Conservation (phyloP, 2,888 invertebrate genomes). For the Heterodera filipjevi region DNA sequence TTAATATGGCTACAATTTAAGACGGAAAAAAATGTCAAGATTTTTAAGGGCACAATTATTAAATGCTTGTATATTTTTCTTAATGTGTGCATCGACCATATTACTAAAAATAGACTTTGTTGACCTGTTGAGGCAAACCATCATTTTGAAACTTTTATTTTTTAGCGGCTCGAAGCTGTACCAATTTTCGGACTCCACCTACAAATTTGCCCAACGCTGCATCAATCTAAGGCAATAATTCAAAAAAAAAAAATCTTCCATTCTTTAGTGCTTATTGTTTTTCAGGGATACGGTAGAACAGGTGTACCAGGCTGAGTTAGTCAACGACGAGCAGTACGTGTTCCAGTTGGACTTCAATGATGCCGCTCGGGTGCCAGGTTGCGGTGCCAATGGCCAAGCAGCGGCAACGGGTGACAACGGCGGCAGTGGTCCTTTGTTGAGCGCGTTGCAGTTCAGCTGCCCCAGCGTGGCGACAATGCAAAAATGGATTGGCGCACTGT, state of each 20-base stretch:
- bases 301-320: conserved; percentile 42
- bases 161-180: conserved; percentile 52
- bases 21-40: too few relatives aligned
- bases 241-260: background rate
- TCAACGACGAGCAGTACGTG: conserved; percentile 46
- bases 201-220: conserved; percentile 46
- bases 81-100: too few relatives aligned
- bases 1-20: too few relatives aligned
- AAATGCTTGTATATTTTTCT: too few relatives aligned
- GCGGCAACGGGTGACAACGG: background rate
- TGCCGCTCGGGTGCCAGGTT: background rate
- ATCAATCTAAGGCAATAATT: conserved; percentile 36
- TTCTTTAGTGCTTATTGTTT: conserved; percentile 18
- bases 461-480: conserved; percentile 40
- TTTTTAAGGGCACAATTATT: too few relatives aligned
- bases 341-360: conserved; percentile 40
- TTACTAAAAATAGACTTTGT: too few relatives aligned
- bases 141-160: conserved; percentile 23
- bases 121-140: too few relatives aligned
- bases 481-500: conserved; percentile 43
- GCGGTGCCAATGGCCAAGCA: background rate
- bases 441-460: conserved; percentile 43
- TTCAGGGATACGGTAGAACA: conserved; percentile 40
- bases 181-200: conserved; percentile 55
- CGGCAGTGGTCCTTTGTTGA: background rate